Evolutionary conservation across 92 coral and sea anemone genomes (phyloP).

Genomic region (Epizoanthus scotinus): DNA sequence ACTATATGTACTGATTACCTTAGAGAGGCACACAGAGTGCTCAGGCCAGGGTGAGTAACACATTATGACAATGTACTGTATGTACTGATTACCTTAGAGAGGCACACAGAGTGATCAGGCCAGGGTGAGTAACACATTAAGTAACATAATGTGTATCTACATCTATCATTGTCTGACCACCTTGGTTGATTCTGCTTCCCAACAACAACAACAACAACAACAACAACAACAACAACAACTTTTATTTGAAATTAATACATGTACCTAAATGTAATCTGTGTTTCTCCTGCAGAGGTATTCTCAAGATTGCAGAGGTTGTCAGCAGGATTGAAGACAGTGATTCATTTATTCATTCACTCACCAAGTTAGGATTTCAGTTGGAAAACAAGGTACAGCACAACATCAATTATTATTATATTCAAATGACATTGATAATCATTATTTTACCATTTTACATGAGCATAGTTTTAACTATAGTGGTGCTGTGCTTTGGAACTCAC

Average conservation of each 20-base stretch:
- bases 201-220: too few species aligned
- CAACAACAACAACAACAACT: too few species aligned
- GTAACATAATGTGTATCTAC: too few species aligned
- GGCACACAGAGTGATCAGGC: background rate
- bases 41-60: conserved; percentile 72
- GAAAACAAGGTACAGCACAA: conserved; percentile 52
- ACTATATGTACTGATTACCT: conserved; percentile 76
- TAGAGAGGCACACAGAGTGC: conserved; percentile 85
- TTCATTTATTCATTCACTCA: conserved; percentile 63
- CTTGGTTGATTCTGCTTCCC: too few species aligned
- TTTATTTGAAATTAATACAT: too few species aligned
- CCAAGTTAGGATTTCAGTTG: conserved; percentile 77
- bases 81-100: background rate
- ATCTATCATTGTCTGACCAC: too few species aligned
- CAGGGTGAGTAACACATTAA: too few species aligned
- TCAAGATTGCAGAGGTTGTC: conserved; percentile 92
- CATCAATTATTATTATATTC: too few species aligned
- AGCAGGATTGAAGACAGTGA: conserved; percentile 80
- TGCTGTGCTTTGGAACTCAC: too few species aligned
- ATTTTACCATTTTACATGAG: too few species aligned
- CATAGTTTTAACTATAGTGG: too few species aligned
- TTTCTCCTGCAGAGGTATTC: conserved; percentile 66
- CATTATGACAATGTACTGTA: background rate
- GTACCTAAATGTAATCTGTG: background rate
- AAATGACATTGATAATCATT: too few species aligned